A percentile compares a stretch with the other conserved stretches of the same genome.
phyloP scores from a whole-genome alignment of 1,140 invertebrate species.

The Telenomus remus region DNA sequence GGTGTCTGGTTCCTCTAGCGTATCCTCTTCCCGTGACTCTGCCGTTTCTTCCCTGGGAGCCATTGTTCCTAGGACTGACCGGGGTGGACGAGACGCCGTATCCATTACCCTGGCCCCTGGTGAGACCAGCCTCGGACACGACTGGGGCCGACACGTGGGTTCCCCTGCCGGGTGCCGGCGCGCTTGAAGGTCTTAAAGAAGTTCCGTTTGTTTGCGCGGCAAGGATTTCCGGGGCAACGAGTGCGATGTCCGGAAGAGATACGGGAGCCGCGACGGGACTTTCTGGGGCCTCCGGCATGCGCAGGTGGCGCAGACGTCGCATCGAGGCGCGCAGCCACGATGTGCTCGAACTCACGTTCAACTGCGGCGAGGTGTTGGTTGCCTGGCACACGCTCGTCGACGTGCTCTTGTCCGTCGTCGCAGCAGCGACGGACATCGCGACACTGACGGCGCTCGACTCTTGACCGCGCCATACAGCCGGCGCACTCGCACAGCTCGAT shows the following conservation, averaged over 20 bases:
- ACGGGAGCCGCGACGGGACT: constrained; percentile 48
- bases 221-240: constrained; percentile 71
- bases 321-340: constrained; percentile 72
- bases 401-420: constrained; percentile 66
- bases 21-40: constrained; percentile 28
- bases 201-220: constrained; percentile 71
- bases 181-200: constrained; percentile 67
- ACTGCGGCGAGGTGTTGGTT: constrained; percentile 41
- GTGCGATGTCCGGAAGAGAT: constrained; percentile 71
- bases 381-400: constrained; percentile 45
- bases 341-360: constrained; percentile 23
- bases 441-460: constrained; percentile 63
- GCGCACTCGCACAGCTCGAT: constrained; percentile 26
- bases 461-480: constrained; percentile 45
- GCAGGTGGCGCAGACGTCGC: constrained; percentile 69
- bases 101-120: not conserved
- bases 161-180: constrained; percentile 64
- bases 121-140: not conserved
- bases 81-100: constrained; percentile 28
- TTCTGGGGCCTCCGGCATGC: constrained; percentile 63
- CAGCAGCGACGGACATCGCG: constrained; percentile 72
- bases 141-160: not conserved
- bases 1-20: constrained; percentile 29
- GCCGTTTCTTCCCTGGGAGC: constrained; percentile 20
- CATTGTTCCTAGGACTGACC: constrained; percentile 18